Evolutionary conservation across 2,888 invertebrate species (phyloP).

Genomic region (Tigriopus californicus): DNA sequence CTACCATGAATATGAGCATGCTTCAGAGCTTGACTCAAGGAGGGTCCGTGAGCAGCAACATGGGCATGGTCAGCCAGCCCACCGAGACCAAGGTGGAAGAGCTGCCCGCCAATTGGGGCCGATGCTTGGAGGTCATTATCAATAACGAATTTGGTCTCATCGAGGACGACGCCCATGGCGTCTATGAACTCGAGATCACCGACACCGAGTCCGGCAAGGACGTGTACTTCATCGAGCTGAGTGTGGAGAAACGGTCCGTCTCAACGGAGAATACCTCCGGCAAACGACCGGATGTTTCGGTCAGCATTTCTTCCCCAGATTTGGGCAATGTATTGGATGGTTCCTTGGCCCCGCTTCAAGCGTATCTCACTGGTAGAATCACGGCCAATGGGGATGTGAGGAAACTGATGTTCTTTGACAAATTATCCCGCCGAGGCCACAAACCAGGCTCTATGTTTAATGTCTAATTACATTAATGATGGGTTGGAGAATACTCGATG

Average conservation of each 20-base stretch:
- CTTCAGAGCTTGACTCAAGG: conserved; percentile 2
- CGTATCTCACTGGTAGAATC: conserved; percentile 14
- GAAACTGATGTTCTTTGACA: conserved; percentile 15
- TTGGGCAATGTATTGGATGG: conserved; percentile 7
- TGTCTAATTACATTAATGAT: not conserved
- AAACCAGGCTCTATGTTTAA: conserved; percentile 15
- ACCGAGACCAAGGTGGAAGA: not conserved
- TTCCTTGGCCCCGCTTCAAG: conserved; percentile 12
- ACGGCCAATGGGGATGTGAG: conserved; percentile 14
- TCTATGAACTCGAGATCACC: conserved; percentile 10
- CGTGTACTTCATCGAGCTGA: not conserved
- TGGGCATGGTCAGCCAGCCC: not conserved
- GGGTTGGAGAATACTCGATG: not conserved
- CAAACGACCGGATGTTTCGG: conserved; percentile 9
- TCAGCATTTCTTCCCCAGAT: not conserved
- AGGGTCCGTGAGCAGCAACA: not conserved
- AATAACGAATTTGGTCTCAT: not conserved
- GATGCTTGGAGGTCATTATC: conserved; percentile 3
- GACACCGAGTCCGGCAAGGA: conserved; percentile 2
- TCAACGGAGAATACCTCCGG: not conserved
- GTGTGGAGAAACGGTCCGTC: not conserved
- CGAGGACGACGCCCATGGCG: conserved; percentile 1
- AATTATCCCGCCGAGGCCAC: conserved; percentile 2
- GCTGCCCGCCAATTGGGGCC: not conserved
- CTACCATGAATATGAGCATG: not conserved